Evolutionary conservation across 2,797 vertebrate genomes (phyloP).

Genomic region (Helarctos malayanus): DNA sequence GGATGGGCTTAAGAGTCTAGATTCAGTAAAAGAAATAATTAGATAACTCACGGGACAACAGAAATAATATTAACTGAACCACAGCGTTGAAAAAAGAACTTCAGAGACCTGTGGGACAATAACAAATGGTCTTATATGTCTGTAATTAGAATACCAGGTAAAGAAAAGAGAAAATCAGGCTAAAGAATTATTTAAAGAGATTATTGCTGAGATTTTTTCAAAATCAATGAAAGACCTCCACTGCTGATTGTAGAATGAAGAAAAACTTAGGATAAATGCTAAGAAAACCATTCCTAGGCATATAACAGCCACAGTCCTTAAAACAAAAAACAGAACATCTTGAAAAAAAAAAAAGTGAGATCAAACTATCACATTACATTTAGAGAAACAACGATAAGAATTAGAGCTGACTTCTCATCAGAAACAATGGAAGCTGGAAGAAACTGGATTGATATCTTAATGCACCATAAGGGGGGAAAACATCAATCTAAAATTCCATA

Average conservation of each 20-base stretch:
- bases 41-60: background rate
- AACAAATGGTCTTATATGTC: background rate
- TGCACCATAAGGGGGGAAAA: background rate
- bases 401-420: background rate
- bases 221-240: constrained; percentile 35
- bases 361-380: background rate
- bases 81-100: background rate
- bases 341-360: background rate
- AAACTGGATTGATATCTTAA: background rate
- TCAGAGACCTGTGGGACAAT: background rate
- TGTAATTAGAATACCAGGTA: background rate
- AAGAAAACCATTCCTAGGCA: background rate
- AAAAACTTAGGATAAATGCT: background rate
- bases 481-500: background rate
- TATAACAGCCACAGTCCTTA: background rate
- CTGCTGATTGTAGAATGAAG: background rate
- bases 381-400: background rate
- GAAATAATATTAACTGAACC: background rate
- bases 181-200: constrained; percentile 39
- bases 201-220: background rate
- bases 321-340: background rate
- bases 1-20: background rate
- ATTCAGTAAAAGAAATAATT: background rate
- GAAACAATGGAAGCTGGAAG: background rate
- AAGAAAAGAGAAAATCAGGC: background rate